Percentiles rank a stretch among this genome's conserved stretches.
Conservation (phyloP, 2,113 vertebrate genomes). For the Oxygymnocypris stewartii region DNA sequence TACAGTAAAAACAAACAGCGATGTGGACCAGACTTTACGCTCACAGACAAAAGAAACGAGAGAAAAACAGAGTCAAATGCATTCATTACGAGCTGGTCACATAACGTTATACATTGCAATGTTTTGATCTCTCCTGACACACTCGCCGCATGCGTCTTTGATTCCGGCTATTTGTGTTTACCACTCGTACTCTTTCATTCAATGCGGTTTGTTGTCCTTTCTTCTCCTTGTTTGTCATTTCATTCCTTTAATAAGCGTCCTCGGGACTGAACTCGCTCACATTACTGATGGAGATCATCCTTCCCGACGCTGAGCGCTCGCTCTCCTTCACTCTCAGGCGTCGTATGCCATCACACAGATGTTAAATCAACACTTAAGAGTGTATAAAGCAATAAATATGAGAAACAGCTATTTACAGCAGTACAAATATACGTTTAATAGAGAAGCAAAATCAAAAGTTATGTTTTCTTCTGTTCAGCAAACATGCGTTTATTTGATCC, state of each 20-base stretch:
- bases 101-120: background rate
- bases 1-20: background rate
- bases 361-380: background rate
- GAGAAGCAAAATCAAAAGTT: too few relatives aligned
- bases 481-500: too few relatives aligned
- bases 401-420: too few relatives aligned
- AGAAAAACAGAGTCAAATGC: background rate
- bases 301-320: background rate
- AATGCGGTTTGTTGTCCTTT: slow-evolving; percentile 7
- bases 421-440: too few relatives aligned
- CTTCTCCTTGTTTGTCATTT: slow-evolving; percentile 7
- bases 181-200: slow-evolving; percentile 13
- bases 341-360: background rate
- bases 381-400: too few relatives aligned
- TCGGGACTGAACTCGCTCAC: background rate
- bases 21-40: background rate
- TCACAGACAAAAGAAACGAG: background rate
- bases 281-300: slow-evolving; percentile 3
- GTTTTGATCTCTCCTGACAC: background rate
- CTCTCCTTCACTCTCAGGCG: background rate
- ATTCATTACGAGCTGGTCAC: background rate
- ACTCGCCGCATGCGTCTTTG: background rate
- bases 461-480: too few relatives aligned
- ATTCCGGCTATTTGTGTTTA: background rate
- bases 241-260: background rate